phyloP scores from a whole-genome alignment of 2,888 invertebrate genomes.

The Exephanes ischioxanthus region DNA sequence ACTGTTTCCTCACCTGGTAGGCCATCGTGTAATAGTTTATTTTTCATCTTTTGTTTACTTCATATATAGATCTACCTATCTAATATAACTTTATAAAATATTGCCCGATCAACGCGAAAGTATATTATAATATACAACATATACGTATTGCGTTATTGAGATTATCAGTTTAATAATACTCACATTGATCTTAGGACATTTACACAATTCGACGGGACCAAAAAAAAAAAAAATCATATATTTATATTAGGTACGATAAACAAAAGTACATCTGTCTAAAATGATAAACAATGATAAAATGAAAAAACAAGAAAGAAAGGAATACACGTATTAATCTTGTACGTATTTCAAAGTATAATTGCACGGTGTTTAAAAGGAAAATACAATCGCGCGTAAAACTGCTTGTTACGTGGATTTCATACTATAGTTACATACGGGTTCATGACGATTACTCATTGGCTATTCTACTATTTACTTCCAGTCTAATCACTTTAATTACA shows the following conservation, averaged over 20 bases:
- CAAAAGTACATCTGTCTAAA: constrained; percentile 26
- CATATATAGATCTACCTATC: constrained; percentile 69
- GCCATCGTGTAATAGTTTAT: constrained; percentile 48
- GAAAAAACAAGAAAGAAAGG: constrained; percentile 23
- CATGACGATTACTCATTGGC: constrained; percentile 48
- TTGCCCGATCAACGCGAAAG: constrained; percentile 68
- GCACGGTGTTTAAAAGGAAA: constrained; percentile 40
- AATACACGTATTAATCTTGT: constrained; percentile 15
- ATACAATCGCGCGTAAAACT: constrained; percentile 22
- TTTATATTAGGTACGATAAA: constrained; percentile 29
- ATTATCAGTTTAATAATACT: constrained; percentile 71
- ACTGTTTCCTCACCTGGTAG: constrained; percentile 42
- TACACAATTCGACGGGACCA: constrained; percentile 30
- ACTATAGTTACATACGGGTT: constrained; percentile 26
- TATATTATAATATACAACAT: constrained; percentile 65
- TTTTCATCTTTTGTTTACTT: constrained; percentile 40
- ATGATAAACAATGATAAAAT: constrained; percentile 26
- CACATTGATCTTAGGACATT: constrained; percentile 72
- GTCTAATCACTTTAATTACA: constrained; percentile 64
- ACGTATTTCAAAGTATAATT: constrained; percentile 35
- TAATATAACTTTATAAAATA: constrained; percentile 78
- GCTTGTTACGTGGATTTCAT: constrained; percentile 32
- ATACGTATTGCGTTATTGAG: constrained; percentile 50
- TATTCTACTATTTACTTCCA: constrained; percentile 61
- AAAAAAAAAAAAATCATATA: constrained; percentile 39